These are phyloP conservation scores for Himalopsyche phryganea DNA, from an alignment of 1,140 invertebrate species.

Conservation along the genomic window DNA sequence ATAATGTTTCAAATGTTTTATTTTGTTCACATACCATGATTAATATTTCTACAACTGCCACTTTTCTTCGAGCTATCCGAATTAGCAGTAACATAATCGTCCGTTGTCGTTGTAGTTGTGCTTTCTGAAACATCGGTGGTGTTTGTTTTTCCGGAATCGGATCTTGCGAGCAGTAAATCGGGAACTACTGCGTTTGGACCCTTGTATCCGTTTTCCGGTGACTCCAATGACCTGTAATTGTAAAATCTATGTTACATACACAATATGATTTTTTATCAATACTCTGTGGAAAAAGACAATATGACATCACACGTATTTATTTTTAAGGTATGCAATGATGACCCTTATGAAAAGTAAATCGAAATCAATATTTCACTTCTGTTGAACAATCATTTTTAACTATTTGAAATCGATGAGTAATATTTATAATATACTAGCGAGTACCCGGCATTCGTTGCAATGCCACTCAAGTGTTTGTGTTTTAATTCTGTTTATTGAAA, in stretches of 20 bases:
- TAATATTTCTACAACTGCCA: slow-evolving; percentile 31
- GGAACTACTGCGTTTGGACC: slow-evolving; percentile 36
- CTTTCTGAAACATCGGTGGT: slow-evolving; percentile 75
- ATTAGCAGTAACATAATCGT: slow-evolving; percentile 85
- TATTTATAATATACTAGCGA: too few species aligned
- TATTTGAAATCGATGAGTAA: too few species aligned
- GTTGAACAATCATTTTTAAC: too few species aligned
- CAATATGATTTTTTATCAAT: background rate
- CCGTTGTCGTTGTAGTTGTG: slow-evolving; percentile 80
- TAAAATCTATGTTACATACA: background rate
- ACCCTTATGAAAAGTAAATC: too few species aligned
- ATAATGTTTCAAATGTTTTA: too few species aligned
- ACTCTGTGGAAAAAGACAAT: too few species aligned
- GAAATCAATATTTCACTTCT: too few species aligned
- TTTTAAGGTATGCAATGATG: too few species aligned
- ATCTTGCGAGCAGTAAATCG: slow-evolving; percentile 51
- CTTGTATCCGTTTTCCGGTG: slow-evolving; percentile 25
- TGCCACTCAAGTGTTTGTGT: too few species aligned
- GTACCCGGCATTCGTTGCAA: too few species aligned
- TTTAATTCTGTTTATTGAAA: too few species aligned
- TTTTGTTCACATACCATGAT: slow-evolving; percentile 11
- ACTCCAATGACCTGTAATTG: slow-evolving; percentile 33
- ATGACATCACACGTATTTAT: too few species aligned
- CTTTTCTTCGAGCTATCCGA: slow-evolving; percentile 66
- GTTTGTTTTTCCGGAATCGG: slow-evolving; percentile 70